phyloP scores from a whole-genome alignment of 2,113 vertebrate species.

The Xenopus laevis region DNA sequence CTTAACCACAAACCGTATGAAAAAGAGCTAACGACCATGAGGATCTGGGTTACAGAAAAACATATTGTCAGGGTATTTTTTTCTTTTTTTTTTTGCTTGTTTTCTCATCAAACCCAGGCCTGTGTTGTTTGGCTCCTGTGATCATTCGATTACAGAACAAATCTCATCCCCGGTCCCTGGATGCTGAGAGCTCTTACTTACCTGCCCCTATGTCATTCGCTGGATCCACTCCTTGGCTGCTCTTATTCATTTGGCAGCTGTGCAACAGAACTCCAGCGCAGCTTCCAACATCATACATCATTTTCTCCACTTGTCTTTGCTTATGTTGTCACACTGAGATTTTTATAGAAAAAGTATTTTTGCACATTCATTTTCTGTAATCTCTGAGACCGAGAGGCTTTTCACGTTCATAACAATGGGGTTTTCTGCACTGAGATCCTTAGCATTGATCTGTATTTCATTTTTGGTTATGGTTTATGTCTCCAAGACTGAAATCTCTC shows the following conservation, averaged over 20 bases:
- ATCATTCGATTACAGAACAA: conserved; percentile 29
- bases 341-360: too few species aligned
- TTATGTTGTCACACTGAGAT: too few species aligned
- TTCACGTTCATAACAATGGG: too few species aligned
- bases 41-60: conserved; percentile 44
- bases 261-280: background rate
- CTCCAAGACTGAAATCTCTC: too few species aligned
- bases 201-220: background rate
- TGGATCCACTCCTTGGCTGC: background rate
- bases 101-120: conserved; percentile 47
- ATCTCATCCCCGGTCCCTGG: background rate
- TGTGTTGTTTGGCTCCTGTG: conserved; percentile 46
- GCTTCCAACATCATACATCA: too few species aligned
- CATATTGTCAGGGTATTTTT: background rate
- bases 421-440: too few species aligned
- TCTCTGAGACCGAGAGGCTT: too few species aligned
- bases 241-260: background rate
- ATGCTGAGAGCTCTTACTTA: background rate
- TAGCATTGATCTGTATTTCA: too few species aligned
- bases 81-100: background rate
- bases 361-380: too few species aligned
- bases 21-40: conserved; percentile 37
- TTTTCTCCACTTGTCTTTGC: too few species aligned
- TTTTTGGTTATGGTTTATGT: too few species aligned
- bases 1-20: conserved; percentile 53